Conservation (phyloP, 2,113 vertebrate genomes). For the Morone saxatilis region DNA sequence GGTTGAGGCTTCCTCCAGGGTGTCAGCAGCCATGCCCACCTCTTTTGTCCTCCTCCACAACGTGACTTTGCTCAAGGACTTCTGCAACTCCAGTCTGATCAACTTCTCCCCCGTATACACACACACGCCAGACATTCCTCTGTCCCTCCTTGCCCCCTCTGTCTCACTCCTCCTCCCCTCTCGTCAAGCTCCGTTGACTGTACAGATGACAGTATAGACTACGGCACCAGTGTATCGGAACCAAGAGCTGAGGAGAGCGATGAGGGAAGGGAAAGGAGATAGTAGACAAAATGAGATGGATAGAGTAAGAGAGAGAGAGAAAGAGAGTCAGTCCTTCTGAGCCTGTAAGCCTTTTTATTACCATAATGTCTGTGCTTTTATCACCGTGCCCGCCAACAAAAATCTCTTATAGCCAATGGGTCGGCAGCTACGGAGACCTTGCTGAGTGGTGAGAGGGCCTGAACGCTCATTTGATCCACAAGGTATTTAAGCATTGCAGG, state of each 20-base stretch:
- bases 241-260: conserved; percentile 56
- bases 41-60: conserved; percentile 42
- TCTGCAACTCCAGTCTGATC: conserved; percentile 56
- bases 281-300: conserved; percentile 59
- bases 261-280: conserved; percentile 46
- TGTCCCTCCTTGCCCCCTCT: conserved; percentile 42
- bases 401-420: conserved; percentile 62
- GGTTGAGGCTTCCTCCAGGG: conserved; percentile 38
- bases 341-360: conserved; percentile 69
- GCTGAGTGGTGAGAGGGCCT: conserved; percentile 42
- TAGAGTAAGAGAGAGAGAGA: conserved; percentile 42
- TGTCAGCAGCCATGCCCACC: conserved; percentile 30
- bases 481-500: conserved; percentile 19
- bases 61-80: conserved; percentile 79
- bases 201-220: conserved; percentile 68
- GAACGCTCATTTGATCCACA: conserved; percentile 50
- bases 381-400: conserved; percentile 49
- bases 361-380: conserved; percentile 74
- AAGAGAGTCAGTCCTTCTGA: conserved; percentile 47
- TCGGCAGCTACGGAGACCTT: conserved; percentile 48
- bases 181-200: conserved; percentile 66
- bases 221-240: conserved; percentile 66
- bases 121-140: conserved; percentile 48
- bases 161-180: conserved; percentile 59
- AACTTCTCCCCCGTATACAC: conserved; percentile 45